A percentile compares a stretch with the other conserved stretches of the same genome.
phyloP scores from a whole-genome alignment of 2,888 invertebrate genomes.

The Penaeus monodon region DNA sequence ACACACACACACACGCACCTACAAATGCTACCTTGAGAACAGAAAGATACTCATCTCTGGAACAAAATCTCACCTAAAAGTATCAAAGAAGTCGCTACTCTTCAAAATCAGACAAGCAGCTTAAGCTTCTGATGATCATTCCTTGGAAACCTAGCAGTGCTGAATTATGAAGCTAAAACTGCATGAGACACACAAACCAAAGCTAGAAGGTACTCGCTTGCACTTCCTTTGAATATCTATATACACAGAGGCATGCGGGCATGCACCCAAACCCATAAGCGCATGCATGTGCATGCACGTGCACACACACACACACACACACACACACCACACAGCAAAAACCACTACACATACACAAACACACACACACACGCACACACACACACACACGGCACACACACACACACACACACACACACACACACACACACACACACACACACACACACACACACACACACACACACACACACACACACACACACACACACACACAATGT shows the following conservation, averaged over 20 bases:
- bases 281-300: not conserved
- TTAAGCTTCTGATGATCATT: no score
- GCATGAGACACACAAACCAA: no score
- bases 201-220: no score
- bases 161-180: no score
- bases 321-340: not conserved
- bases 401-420: not conserved
- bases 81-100: no score
- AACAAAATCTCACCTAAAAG: no score
- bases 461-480: constrained; percentile 1
- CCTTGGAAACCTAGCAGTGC: no score
- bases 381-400: not conserved
- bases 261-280: not conserved
- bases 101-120: not conserved
- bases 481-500: not conserved
- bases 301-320: not conserved
- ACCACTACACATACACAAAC: no score
- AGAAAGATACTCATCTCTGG: not conserved
- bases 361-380: not conserved
- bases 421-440: constrained; percentile 8
- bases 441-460: constrained; percentile 1
- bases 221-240: not conserved
- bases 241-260: not conserved
- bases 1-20: constrained; percentile 21
- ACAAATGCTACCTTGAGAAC: not conserved